Evolutionary conservation across 2,113 vertebrate genomes (phyloP).

Genomic region (Canis aureus): DNA sequence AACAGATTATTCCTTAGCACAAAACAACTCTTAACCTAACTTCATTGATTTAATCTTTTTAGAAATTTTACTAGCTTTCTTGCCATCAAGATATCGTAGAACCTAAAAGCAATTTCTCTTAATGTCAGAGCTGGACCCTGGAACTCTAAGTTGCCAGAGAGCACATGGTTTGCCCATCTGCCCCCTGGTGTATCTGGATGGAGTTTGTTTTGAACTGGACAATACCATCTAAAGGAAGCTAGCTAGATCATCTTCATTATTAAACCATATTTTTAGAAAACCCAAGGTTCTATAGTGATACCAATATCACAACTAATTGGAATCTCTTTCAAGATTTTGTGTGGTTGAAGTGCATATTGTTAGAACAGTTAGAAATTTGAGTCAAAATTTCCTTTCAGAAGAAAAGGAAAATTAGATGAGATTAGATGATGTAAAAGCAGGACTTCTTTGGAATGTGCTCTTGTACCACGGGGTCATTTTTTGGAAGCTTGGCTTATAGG

Average conservation of each 20-base stretch:
- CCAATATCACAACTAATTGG: background rate
- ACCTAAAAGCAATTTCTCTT: background rate
- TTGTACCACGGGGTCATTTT: background rate
- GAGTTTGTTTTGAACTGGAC: background rate
- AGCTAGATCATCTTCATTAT: background rate
- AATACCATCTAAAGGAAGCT: background rate
- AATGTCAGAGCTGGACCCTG: background rate
- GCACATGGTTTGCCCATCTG: background rate
- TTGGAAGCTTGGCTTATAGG: background rate
- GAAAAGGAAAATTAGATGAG: background rate
- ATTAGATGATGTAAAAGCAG: background rate
- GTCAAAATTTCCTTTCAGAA: background rate
- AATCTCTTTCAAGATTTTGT: background rate
- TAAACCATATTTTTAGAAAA: slow-evolving; percentile 29
- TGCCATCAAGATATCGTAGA: background rate
- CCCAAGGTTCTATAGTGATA: background rate
- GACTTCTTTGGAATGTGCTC: background rate
- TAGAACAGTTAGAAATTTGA: background rate
- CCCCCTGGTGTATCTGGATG: background rate
- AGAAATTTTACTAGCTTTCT: background rate
- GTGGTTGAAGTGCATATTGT: background rate
- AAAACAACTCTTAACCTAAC: background rate
- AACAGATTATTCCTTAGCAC: slow-evolving; percentile 18
- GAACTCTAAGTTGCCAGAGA: background rate
- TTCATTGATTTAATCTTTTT: background rate